A percentile compares a stretch with the other conserved stretches of the same genome.
Conservation (phyloP, 2,888 invertebrate genomes). For the Leucozona laternaria region DNA sequence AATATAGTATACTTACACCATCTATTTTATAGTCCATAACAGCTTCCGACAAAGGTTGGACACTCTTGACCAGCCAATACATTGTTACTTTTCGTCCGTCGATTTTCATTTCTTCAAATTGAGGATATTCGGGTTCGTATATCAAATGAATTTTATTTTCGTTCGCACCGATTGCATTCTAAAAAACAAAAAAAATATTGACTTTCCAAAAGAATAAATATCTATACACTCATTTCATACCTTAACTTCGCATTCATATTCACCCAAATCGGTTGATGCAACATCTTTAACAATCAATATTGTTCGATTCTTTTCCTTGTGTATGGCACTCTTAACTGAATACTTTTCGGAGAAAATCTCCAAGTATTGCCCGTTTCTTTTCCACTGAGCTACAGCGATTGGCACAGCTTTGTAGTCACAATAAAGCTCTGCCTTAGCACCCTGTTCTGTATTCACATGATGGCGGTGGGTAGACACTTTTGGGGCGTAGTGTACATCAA, state of each 20-base stretch:
- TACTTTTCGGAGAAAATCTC: constrained; percentile 79
- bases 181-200: constrained; percentile 16
- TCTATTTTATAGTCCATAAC: constrained; percentile 81
- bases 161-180: constrained; percentile 80
- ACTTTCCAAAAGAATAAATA: constrained; percentile 84
- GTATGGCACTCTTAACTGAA: constrained; percentile 84
- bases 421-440: constrained; percentile 80
- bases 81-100: constrained; percentile 80
- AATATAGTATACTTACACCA: constrained; percentile 78
- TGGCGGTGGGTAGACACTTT: constrained; percentile 82
- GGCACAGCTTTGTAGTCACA: constrained; percentile 82
- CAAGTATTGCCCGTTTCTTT: constrained; percentile 79
- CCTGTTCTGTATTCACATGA: constrained; percentile 80
- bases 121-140: constrained; percentile 81
- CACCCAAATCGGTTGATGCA: constrained; percentile 88
- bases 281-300: constrained; percentile 88
- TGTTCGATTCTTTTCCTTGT: constrained; percentile 83
- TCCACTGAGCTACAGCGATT: constrained; percentile 79
- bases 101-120: constrained; percentile 79
- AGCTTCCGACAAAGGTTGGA: constrained; percentile 81
- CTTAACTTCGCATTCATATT: constrained; percentile 88
- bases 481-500: constrained; percentile 81
- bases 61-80: constrained; percentile 81
- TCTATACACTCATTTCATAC: constrained; percentile 56
- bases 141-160: constrained; percentile 79